phyloP scores from a whole-genome alignment of 2,888 invertebrate species.

The Luffia ferchaultella region DNA sequence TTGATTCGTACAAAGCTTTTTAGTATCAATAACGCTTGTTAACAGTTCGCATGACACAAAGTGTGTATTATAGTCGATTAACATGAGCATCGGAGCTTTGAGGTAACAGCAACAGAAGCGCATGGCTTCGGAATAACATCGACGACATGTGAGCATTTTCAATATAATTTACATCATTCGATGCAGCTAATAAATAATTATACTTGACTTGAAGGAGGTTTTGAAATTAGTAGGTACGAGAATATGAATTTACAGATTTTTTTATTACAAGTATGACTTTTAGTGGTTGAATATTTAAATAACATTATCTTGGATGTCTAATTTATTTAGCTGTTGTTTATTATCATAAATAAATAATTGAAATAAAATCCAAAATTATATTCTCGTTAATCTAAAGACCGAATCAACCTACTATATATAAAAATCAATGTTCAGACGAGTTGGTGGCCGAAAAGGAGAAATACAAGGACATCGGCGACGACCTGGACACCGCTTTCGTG shows the following conservation, averaged over 20 bases:
- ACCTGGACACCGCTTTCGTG: conserved; percentile 98
- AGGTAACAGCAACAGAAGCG: conserved; percentile 27
- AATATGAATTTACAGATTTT: too few species aligned
- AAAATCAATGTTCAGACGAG: conserved; percentile 81
- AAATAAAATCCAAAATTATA: too few species aligned
- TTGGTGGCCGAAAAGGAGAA: conserved; percentile 98
- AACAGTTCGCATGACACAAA: background rate
- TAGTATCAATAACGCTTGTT: background rate
- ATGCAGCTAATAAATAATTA: conserved; percentile 23
- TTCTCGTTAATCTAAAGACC: too few species aligned
- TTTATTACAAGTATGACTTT: too few species aligned
- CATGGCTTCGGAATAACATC: conserved; percentile 61
- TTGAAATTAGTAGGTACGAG: too few species aligned
- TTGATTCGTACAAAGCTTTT: too few species aligned
- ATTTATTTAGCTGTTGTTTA: too few species aligned
- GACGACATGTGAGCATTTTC: conserved; percentile 46
- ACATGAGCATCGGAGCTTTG: too few species aligned
- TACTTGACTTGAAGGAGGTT: conserved; percentile 48
- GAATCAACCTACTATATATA: too few species aligned
- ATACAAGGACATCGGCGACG: conserved; percentile 99
- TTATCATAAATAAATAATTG: too few species aligned
- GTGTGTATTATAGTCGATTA: background rate
- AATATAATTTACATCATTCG: conserved; percentile 17
- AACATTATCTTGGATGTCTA: too few species aligned
- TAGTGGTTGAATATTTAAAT: too few species aligned